Evolutionary conservation across 2,797 vertebrate genomes (phyloP).

Genomic region (Lophotriccus pileatus): DNA sequence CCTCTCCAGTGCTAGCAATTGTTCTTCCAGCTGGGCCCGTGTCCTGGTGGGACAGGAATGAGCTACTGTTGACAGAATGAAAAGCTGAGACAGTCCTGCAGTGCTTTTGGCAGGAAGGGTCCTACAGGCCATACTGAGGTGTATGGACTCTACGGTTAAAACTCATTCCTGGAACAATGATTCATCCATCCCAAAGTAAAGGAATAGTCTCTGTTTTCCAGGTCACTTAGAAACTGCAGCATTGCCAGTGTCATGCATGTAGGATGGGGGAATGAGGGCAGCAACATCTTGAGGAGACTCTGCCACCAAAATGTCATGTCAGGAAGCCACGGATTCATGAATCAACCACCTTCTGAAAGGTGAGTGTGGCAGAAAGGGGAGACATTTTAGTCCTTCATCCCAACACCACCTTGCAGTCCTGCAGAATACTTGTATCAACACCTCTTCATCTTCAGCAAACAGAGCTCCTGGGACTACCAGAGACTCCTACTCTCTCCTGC

Average conservation of each 20-base stretch:
- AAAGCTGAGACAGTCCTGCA: neutral
- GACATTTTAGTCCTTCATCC: rapidly evolving
- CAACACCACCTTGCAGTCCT: neutral
- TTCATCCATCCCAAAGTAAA: neutral
- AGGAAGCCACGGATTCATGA: neutral
- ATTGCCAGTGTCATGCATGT: rapidly evolving
- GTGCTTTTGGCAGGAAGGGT: neutral
- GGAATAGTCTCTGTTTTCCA: neutral
- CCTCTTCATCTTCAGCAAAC: rapidly evolving
- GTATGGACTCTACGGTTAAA: neutral
- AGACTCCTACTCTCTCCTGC: neutral
- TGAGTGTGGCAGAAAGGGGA: neutral
- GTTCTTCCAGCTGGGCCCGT: neutral
- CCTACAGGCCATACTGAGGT: neutral
- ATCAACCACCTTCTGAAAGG: neutral
- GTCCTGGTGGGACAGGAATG: rapidly evolving
- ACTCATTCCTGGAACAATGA: rapidly evolving
- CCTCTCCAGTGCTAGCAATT: rapidly evolving
- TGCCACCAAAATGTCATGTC: rapidly evolving
- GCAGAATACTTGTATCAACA: neutral
- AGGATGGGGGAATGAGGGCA: neutral
- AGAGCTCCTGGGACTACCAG: neutral
- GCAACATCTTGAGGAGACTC: neutral
- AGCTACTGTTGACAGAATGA: neutral
- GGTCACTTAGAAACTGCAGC: neutral